Evolutionary conservation across 53 echinoderm and acorn worm genomes (phyloP).

Genomic region (Temnopleurus reevesii): DNA sequence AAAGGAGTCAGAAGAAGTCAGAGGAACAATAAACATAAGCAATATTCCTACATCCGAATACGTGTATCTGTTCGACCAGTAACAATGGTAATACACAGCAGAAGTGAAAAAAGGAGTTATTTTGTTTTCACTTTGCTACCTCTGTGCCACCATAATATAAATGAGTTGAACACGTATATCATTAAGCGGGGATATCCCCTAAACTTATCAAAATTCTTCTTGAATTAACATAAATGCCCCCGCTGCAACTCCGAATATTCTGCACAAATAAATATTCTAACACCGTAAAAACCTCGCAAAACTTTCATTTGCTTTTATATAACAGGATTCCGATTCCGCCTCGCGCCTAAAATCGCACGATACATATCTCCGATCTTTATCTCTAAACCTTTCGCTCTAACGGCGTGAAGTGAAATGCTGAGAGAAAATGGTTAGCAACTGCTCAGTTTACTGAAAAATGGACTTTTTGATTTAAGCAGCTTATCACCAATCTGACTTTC

Average conservation of each 20-base stretch:
- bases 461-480: conserved; percentile 45
- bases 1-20: no score
- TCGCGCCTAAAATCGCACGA: conserved; percentile 17
- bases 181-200: no score
- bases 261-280: background rate
- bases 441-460: conserved; percentile 55
- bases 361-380: conserved; percentile 23
- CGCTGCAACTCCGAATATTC: background rate
- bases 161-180: no score
- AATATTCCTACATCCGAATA: no score
- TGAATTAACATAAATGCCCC: background rate
- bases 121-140: no score
- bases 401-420: background rate
- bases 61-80: no score
- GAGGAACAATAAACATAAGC: no score
- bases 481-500: conserved; percentile 53
- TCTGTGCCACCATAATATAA: no score
- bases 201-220: background rate
- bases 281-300: background rate
- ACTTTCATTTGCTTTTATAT: background rate
- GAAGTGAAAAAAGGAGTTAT: no score
- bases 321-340: background rate
- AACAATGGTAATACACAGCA: no score
- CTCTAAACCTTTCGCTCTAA: conserved; percentile 13
- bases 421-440: background rate